A percentile compares a stretch with the other conserved stretches of the same genome.
Evolutionary conservation across 2,888 invertebrate species (phyloP).

Genomic region (Lycocerus yunnanus): DNA sequence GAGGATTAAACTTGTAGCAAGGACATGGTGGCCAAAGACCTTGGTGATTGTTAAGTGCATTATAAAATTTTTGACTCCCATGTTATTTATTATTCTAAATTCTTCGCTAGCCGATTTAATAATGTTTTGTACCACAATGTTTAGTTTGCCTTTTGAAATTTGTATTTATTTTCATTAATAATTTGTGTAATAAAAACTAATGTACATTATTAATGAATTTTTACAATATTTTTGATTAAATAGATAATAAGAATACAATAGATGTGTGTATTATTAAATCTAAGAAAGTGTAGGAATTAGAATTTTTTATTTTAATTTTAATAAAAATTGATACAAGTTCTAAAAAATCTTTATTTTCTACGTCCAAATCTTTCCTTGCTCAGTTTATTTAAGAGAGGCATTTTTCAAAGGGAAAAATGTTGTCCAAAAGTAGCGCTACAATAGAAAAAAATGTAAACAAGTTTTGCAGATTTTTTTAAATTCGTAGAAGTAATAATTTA

Average conservation of each 20-base stretch:
- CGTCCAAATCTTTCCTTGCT: neutral
- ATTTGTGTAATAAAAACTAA: neutral
- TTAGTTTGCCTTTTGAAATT: neutral
- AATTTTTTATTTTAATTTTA: slow-evolving; percentile 3
- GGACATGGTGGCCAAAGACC: neutral
- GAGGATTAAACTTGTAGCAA: neutral
- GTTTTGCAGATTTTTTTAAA: too few species aligned
- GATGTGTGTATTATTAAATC: slow-evolving; percentile 1
- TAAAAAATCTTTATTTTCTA: neutral
- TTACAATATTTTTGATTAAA: neutral
- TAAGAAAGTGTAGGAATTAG: neutral
- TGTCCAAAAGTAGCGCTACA: too few species aligned
- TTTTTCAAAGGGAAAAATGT: too few species aligned
- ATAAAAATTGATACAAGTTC: slow-evolving; percentile 1
- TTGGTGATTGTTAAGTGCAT: neutral
- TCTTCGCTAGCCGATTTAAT: neutral
- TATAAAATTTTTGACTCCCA: neutral
- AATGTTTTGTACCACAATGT: neutral
- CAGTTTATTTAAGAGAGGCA: too few species aligned
- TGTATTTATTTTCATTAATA: neutral
- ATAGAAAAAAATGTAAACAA: too few species aligned
- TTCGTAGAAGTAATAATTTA: too few species aligned
- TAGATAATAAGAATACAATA: neutral
- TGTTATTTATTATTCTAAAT: neutral
- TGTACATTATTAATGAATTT: neutral